Conservation (phyloP, 2,888 invertebrate species). For the Myopa testacea region DNA sequence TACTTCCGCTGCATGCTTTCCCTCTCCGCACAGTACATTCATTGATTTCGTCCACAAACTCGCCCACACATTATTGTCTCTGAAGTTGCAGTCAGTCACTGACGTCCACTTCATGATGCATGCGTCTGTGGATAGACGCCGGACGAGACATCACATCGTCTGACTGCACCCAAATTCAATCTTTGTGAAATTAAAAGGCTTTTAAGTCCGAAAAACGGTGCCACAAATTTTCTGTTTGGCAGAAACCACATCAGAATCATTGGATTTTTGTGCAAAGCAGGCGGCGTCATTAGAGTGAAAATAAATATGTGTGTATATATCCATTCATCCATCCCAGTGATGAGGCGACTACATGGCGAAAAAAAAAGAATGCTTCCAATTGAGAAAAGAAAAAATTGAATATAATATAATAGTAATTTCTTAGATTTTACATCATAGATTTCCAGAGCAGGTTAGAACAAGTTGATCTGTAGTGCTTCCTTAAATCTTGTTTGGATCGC, state of each 20-base stretch:
- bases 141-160: not conserved
- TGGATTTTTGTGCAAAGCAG: conserved; percentile 26
- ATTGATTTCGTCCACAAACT: not conserved
- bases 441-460: no score
- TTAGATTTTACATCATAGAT: no score
- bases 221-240: conserved; percentile 31
- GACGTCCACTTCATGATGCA: not conserved
- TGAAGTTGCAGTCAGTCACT: not conserved
- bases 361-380: not conserved
- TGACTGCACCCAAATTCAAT: conserved; percentile 14
- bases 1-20: no score
- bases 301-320: conserved; percentile 14
- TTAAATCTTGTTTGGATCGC: no score
- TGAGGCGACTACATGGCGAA: not conserved
- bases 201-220: conserved; percentile 23
- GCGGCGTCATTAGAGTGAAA: conserved; percentile 39
- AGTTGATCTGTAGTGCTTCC: no score
- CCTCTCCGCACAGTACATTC: no score
- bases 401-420: no score
- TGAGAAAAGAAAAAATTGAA: no score
- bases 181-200: conserved; percentile 37
- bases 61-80: not conserved
- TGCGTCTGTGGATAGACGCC: not conserved
- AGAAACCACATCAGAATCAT: conserved; percentile 31
- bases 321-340: conserved; percentile 8